Evolutionary conservation across 2,888 invertebrate species (phyloP), one percentile per base, ranked within the genome.

Genomic region (Xylophagus ater): DNA sequence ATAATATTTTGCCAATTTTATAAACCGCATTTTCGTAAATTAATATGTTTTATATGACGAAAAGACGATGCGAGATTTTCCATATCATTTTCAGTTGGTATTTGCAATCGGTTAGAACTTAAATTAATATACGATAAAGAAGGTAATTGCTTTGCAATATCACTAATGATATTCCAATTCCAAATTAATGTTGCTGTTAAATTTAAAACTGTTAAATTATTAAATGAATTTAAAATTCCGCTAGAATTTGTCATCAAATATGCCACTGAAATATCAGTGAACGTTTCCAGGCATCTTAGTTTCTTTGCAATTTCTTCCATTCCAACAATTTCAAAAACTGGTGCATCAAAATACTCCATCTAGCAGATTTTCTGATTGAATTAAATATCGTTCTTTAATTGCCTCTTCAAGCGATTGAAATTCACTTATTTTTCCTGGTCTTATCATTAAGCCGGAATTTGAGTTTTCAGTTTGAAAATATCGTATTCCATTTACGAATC

Each of bases 391-490:
- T 36, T 74, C 69, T 45, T 69, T 66, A 15, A 93, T 78, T 18
- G 93, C 88, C 43, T 76, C 73, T 44, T 82, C 72, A 47, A 85
- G 75, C 9, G 78, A 76, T 51, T 73, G 73, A 35, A 81, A 83
- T 30, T 78, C 72, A 39, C 76, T 71, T 5, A 84, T 76, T 65
- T 92, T 92, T 49, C 78, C 80, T 1, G 81, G 79, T 25, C 89
- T 76, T 46, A 94, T 74, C 60, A 96, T 89, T 5, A 93, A 92
- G 0, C 90, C 94, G 28, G 90, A 81, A 2, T 74, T 82, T n/a
- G 80, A 75, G 57, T 77, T 70, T 34, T 78, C 74, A 1, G 84
- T 70, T 56, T 74, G 69, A 60, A 94, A 97, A 62, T 94, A 96
- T 48, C 76, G 73, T 32, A 74, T 67, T 32, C 81, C 87, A 47